Base-by-base conservation (phyloP, 2,113 vertebrate genomes). In the Apteryx mantelli region DNA sequence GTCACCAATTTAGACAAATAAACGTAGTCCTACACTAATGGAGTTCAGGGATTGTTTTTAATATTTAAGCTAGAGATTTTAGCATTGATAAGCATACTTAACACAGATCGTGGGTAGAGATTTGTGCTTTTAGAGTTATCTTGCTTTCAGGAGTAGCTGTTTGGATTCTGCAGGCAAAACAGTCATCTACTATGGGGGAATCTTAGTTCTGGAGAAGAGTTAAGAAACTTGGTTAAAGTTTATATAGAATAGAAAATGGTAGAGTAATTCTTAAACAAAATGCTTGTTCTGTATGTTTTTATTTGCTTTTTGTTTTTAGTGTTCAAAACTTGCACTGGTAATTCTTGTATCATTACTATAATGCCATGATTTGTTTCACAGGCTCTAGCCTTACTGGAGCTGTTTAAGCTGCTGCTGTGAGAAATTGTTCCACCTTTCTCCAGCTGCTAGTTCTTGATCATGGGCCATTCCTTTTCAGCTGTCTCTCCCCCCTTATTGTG, bases 1-100 rank as follows among this genome's bases (percentile, higher is more conserved):
- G 5, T 61, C 25, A 18, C 19, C 4, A 18, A 0, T 85, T 36
- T 85, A 22, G 9, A n/a, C 18, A 52, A 9, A 30, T 16, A 0
- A 69, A 65, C 7, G 7, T 86, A 79, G 56, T 22, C 10, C 13
- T 50, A 22, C 25, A 42, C 26, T 73, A 79, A 4, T 56, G n/a
- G 84, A 91, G 28, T 73, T 77, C 18, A 80, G 20, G 66, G 65
- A 16, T 78, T 75, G 14, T 42, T 85, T 82, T 38, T 78, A 42
- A 22, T 63, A n/a, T 56, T 32, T 68, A 60, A 89, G 28, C 10
- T 60, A 65, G 17, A 61, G 24, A 18, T 71, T 46, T 89, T 56
- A 40, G 24, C 66, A 55, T 17, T 78, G 64, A 26, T 11, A 52
- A 58, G 12, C 5, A 40, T 4, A 69, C 16, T 48, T 56, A 40